Evolutionary conservation across 2,797 vertebrate genomes (phyloP), one percentile per base, ranked within the genome.

Genomic region (Clarias laeviceps): DNA sequence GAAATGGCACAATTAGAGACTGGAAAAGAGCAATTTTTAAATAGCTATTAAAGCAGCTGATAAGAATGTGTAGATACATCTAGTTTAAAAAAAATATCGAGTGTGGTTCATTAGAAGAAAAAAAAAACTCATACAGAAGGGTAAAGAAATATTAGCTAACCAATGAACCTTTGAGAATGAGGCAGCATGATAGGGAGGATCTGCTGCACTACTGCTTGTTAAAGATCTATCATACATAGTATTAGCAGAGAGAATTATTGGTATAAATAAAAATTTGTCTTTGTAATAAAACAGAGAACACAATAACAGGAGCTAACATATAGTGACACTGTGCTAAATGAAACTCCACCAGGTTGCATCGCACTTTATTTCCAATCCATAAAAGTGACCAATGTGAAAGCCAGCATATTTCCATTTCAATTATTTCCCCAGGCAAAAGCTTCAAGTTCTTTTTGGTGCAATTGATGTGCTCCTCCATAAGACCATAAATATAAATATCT

Each of bases 401-500:
- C 56, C 34, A 61, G 37, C 40, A 54, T 61, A 65, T 59, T 66
- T 59, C 34, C 22, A 50, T 61, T 65, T 69, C 54, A 70, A 32
- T 62, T 68, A 72, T 57, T 74, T 40, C 66, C 68, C n/a, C 11
- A 45, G 50, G 50, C 70, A 17, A 14, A 50, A 73, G 69, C 69
- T 80, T 85, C 37, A 22, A 18, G 32, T 62, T 76, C 15, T 64
- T 73, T 37, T 59, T 24, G n/a, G 34, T 32, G 57, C 37, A 61
- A 62, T 37, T 72, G 18, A 73, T 61, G 66, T 65, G 80, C 77
- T 86, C 72, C 76, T 83, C 50, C 61, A 66, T 32, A 84, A 59
- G 17, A 54, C 56, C n/a, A 69, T 69, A 50, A 50, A 50, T 50
- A 45, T 70, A 80, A 86, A 86, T 66, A 24, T 61, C 76, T 70